Evolutionary conservation across 1,140 invertebrate genomes (phyloP), one percentile per base, ranked within the genome.

Genomic region (Eufriesea mexicana): DNA sequence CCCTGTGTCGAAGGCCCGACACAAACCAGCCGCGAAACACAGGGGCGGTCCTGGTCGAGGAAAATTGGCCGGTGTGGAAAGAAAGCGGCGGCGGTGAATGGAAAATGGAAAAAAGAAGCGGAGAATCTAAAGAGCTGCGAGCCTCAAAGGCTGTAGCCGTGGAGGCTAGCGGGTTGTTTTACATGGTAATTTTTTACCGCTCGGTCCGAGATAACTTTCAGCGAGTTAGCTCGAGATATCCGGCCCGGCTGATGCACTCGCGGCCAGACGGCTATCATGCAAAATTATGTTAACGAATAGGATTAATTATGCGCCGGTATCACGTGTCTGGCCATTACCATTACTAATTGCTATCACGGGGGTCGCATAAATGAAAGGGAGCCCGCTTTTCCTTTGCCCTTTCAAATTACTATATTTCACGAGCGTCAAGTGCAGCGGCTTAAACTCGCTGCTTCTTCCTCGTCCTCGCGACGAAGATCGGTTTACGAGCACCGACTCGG

Each of bases 121-220:
- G 6, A 12, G 28, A 62, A 64, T 80, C 71, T 51, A 84, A 84
- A 79, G 67, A 79, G 85, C 70, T 23, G 2, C 25, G 49, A 45
- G 61, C 47, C 59, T 84, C 75, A 79, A 86, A 79, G 80, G 62
- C n/a, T 25, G 6, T 20, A 14, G 16, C 10, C 23, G 70, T 16
- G 28, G 47, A 25, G 62, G 5, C 25, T 1, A 16, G 51, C 74
- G 42, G 59, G 57, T 54, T 81, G 67, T 66, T 87, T 84, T 87
- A 72, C 77, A 81, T 74, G 86, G 59, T 88, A 88, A 88, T 88
- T 88, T 47, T 78, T 88, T 77, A 51, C 77, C 86, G 73, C 72
- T 71, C 67, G 66, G 73, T 18, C 59, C 86, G 83, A 74, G 75
- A 88, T 80, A 82, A 87, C 83, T 87, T 74, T 45, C 67, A 59